Conservation (phyloP, 2,888 invertebrate species). For the Drosophila maculinotata region DNA sequence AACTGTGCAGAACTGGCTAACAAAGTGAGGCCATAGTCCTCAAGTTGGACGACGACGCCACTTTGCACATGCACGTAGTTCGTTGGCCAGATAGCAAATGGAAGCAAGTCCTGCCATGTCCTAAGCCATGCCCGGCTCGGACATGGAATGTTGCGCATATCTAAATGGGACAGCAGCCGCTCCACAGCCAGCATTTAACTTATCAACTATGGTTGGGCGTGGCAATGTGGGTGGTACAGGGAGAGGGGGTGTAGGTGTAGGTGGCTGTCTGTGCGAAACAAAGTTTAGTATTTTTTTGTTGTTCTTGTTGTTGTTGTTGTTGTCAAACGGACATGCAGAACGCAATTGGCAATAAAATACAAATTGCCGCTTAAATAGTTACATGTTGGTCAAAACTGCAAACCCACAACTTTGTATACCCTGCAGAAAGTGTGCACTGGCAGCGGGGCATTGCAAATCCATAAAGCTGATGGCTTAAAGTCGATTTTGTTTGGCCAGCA, state of each 20-base stretch:
- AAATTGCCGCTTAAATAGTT: constrained; percentile 80
- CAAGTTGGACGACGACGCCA: constrained; percentile 43
- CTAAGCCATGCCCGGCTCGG: too few species aligned
- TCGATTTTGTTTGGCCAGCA: background rate
- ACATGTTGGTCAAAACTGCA: constrained; percentile 35
- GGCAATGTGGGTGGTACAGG: background rate
- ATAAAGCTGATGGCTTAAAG: constrained; percentile 3
- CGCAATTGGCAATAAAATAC: constrained; percentile 76
- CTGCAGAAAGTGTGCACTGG: background rate
- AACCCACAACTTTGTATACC: constrained; percentile 5
- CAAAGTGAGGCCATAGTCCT: constrained; percentile 74
- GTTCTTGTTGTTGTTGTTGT: constrained; percentile 3
- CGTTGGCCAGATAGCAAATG: too few species aligned
- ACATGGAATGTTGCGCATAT: constrained; percentile 23
- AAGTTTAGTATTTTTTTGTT: constrained; percentile 29
- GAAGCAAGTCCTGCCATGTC: too few species aligned
- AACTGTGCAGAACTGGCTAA: constrained; percentile 75
- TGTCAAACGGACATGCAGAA: constrained; percentile 27
- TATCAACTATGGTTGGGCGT: constrained; percentile 54
- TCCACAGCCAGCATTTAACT: constrained; percentile 64
- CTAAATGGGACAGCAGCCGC: constrained; percentile 40
- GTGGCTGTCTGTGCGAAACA: constrained; percentile 5
- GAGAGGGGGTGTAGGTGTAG: constrained; percentile 2
- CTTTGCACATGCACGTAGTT: constrained; percentile 50
- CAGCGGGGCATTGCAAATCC: background rate